A percentile compares a stretch with the other conserved stretches of the same genome.
Evolutionary conservation across 2,888 invertebrate genomes (phyloP).

Genomic region (Cosmia pyralina): DNA sequence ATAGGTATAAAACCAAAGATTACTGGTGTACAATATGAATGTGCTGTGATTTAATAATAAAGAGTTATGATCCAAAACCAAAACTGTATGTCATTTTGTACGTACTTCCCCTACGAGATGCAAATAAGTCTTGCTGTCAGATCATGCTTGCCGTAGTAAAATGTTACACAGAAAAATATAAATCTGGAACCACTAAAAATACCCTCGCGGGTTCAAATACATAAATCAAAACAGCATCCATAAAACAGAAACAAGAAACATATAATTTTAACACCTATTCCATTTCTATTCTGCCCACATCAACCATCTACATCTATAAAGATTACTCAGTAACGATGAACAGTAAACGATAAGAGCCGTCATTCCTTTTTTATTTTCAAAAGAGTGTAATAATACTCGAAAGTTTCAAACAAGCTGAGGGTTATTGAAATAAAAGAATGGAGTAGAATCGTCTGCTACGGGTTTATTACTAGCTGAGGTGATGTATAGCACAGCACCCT

Average conservation of each 20-base stretch:
- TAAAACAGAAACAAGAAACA: conserved; percentile 50
- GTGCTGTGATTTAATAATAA: too few relatives aligned
- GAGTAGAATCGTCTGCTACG: conserved; percentile 69
- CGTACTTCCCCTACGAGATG: too few relatives aligned
- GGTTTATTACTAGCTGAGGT: conserved; percentile 79
- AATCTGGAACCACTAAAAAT: conserved; percentile 30
- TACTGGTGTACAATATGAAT: too few relatives aligned
- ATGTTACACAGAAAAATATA: conserved; percentile 34
- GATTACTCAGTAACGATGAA: conserved; percentile 56
- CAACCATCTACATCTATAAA: conserved; percentile 48
- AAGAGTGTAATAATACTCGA: conserved; percentile 78
- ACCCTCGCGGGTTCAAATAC: conserved; percentile 22
- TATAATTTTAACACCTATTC: conserved; percentile 49
- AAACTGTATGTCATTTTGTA: too few relatives aligned
- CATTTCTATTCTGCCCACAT: conserved; percentile 47
- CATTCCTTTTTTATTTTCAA: conserved; percentile 73
- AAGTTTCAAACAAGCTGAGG: conserved; percentile 77
- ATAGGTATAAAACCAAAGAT: too few relatives aligned
- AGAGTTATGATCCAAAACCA: too few relatives aligned
- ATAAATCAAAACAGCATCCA: conserved; percentile 51
- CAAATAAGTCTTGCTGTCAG: conserved; percentile 32
- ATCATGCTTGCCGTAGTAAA: conserved; percentile 27
- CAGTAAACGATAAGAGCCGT: conserved; percentile 50
- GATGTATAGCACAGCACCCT: conserved; percentile 75
- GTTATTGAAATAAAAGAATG: conserved; percentile 84